These are phyloP conservation scores for Aphelenchoides fujianensis DNA, from an alignment of 1,140 invertebrate genomes.

Conservation along the genomic window DNA sequence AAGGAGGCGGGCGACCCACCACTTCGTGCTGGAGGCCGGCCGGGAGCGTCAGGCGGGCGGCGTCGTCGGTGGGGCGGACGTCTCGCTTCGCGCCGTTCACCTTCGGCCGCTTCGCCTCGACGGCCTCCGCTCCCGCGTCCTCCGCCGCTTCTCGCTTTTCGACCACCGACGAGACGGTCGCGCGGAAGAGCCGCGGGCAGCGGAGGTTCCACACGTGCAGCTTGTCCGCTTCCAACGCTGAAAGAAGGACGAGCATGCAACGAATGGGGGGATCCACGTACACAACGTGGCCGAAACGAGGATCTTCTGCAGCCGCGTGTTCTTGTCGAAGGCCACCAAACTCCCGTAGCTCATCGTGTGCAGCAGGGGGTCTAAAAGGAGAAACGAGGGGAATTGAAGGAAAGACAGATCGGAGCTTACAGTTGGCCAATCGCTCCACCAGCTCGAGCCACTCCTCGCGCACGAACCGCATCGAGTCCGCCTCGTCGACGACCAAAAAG, in stretches of 20 bases:
- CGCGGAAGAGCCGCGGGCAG: constrained; percentile 84
- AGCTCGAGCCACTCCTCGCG: constrained; percentile 47
- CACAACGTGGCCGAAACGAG: constrained; percentile 88
- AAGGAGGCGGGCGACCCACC: constrained; percentile 19
- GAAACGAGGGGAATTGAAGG: no score
- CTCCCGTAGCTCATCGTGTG: constrained; percentile 24
- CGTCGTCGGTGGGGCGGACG: neutral
- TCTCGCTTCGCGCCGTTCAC: neutral
- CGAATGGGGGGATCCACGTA: no score
- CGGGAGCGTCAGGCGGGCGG: constrained; percentile 28
- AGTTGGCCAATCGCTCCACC: constrained; percentile 43
- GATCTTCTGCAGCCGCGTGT: constrained; percentile 75
- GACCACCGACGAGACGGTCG: constrained; percentile 65
- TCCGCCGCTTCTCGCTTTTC: neutral
- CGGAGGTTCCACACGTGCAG: constrained; percentile 80
- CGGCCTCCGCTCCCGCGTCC: neutral
- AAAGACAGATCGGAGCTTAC: constrained; percentile 14
- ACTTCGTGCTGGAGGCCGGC: constrained; percentile 39
- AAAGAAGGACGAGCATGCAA: no score
- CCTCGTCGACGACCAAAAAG: constrained; percentile 47
- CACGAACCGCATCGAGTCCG: constrained; percentile 40
- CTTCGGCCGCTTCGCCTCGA: constrained; percentile 18
- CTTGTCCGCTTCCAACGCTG: constrained; percentile 91
- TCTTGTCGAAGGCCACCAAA: constrained; percentile 19
- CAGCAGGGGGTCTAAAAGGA: constrained; percentile 22